A percentile compares a stretch with the other conserved stretches of the same genome.
Conservation (phyloP, 2,888 invertebrate species). For the Leptinotarsa peninsularis region DNA sequence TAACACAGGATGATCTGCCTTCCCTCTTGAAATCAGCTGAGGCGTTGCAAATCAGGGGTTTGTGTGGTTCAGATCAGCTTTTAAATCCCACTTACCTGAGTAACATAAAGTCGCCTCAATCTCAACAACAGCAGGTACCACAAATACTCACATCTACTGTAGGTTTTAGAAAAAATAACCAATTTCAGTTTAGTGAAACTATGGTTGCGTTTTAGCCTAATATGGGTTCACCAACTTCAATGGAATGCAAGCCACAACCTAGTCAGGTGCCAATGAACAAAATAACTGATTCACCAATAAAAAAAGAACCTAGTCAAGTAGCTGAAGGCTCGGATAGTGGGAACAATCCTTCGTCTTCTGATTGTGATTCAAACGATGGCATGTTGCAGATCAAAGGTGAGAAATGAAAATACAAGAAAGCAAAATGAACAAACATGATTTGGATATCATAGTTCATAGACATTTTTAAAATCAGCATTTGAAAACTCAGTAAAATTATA, state of each 20-base stretch:
- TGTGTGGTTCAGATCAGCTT: constrained; percentile 67
- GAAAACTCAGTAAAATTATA: no score
- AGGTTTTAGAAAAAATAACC: not conserved
- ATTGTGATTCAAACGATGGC: constrained; percentile 64
- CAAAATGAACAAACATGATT: not conserved
- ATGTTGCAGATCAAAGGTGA: constrained; percentile 58
- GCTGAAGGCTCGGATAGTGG: constrained; percentile 54
- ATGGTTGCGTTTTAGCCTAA: constrained; percentile 37
- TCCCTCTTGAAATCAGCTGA: constrained; percentile 87
- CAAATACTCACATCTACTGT: constrained; percentile 9
- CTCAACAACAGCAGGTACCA: constrained; percentile 32
- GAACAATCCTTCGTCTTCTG: constrained; percentile 62
- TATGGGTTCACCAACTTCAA: constrained; percentile 40
- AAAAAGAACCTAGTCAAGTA: constrained; percentile 59
- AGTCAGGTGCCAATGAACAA: constrained; percentile 60
- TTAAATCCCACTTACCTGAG: constrained; percentile 64
- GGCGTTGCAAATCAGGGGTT: constrained; percentile 83
- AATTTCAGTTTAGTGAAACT: constrained; percentile 33
- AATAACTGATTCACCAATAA: constrained; percentile 55
- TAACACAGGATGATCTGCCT: constrained; percentile 85
- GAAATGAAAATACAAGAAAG: not conserved
- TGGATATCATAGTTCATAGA: no score
- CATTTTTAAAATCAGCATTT: no score
- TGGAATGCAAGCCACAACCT: constrained; percentile 63
- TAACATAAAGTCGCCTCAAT: constrained; percentile 52